Evolutionary conservation across 2,797 vertebrate genomes (phyloP), one percentile per base, ranked within the genome.

Genomic region (Sebastes matsubarae): DNA sequence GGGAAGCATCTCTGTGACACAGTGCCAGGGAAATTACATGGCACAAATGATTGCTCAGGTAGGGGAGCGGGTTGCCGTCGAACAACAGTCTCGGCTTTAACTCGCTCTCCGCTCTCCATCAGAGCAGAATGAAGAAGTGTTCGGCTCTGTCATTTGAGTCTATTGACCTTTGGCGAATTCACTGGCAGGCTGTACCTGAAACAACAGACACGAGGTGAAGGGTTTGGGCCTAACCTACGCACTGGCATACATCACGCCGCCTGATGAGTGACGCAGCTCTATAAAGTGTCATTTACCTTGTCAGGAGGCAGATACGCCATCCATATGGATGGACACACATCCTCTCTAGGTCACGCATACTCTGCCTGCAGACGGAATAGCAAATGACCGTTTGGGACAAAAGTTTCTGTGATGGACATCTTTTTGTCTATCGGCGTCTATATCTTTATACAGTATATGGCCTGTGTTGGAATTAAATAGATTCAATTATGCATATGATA

Each of bases 131-230:
- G 84, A 91, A 90, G 86, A 85, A 86, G 88, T 80, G 85, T 67
- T 89, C 81, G 68, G 71, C 75, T 77, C 87, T 83, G 85, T 93
- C 86, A 85, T 91, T 90, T 83, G 55, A 93, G 92, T 93, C 88
- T 80, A 89, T 92, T 94, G 94, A 94, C 93, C 92, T 94, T 86
- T 89, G 84, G 78, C 64, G 80, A 50, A 87, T 83, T 90, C 87
- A 84, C 81, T 74, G 85, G 84, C 70, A 80, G 83, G 30, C 77
- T 83, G 74, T 69, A 89, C 74, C 85, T 87, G 87, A 88, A 89
- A 84, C 84, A 86, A 79, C 89, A 87, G 83, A 82, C 81, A 61
- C 54, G 78, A 67, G 92, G 88, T 86, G 85, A 91, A 87, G 78
- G 89, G 80, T 87, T 89, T 77, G 69, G 82, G 82, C 73, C 81